Conservation (phyloP, 2,113 vertebrate genomes). For the Salvelinus fontinalis region DNA sequence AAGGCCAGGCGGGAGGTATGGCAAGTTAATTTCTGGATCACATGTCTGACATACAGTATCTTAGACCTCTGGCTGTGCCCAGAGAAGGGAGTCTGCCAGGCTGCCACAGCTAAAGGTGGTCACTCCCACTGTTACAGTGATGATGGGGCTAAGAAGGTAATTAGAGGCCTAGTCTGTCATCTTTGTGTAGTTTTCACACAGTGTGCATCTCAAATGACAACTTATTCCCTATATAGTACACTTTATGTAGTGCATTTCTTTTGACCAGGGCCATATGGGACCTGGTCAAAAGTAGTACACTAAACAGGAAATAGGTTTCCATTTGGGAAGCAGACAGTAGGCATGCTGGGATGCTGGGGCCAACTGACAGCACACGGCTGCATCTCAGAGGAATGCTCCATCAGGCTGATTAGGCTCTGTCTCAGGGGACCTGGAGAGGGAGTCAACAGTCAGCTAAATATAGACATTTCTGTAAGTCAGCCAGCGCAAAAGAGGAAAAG, state of each 20-base stretch:
- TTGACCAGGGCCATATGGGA: too few relatives aligned
- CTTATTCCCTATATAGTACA: too few relatives aligned
- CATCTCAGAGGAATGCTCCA: background rate
- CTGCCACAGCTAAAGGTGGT: background rate
- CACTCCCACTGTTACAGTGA: background rate
- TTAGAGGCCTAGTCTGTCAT: background rate
- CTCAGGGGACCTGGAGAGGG: background rate
- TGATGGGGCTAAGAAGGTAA: background rate
- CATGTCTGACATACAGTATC: background rate
- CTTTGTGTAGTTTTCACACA: constrained; percentile 1
- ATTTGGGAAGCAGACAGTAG: background rate
- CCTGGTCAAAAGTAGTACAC: too few relatives aligned
- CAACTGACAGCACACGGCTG: too few relatives aligned
- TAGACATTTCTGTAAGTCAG: background rate
- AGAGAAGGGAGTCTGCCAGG: background rate
- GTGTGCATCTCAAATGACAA: too few relatives aligned
- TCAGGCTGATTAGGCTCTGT: background rate
- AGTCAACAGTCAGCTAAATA: background rate
- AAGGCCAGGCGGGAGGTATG: background rate
- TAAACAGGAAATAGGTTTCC: too few relatives aligned
- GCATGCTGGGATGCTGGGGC: background rate
- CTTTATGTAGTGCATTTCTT: too few relatives aligned
- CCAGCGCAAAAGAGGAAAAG: background rate
- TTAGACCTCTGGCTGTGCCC: background rate
- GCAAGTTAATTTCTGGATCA: background rate